These are phyloP conservation scores for Wiebesia pumilae DNA, from an alignment of 1,140 invertebrate species.

Conservation along the genomic window DNA sequence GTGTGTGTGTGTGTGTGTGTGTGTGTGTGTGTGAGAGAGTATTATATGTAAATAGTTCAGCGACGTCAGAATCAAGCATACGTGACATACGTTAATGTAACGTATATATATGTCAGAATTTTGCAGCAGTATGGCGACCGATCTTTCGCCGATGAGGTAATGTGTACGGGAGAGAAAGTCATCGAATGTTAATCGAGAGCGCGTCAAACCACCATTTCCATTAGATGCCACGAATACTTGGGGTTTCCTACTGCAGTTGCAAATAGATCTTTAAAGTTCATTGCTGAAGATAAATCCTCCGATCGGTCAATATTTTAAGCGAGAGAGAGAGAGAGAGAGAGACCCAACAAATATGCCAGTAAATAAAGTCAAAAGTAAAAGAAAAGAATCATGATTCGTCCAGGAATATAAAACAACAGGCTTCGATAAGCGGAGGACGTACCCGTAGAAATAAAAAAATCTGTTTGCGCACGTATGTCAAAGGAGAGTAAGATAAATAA, in stretches of 20 bases:
- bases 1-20: no score
- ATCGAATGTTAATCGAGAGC: not conserved
- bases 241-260: not conserved
- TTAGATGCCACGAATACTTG: not conserved
- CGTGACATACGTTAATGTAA: not conserved
- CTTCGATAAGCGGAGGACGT: not conserved
- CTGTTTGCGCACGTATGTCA: not conserved
- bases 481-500: not conserved
- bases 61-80: not conserved
- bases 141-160: slow-evolving; percentile 1
- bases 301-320: not conserved
- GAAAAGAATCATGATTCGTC: not conserved
- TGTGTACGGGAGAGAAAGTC: slow-evolving; percentile 6
- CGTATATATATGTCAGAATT: not conserved
- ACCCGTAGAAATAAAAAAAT: not conserved
- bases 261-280: not conserved
- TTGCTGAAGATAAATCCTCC: not conserved
- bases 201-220: not conserved
- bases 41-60: slow-evolving; percentile 33
- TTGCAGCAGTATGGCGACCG: not conserved
- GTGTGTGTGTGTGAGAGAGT: no score
- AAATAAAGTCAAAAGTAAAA: not conserved
- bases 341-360: no score
- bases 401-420: not conserved
- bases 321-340: no score